These are phyloP conservation scores for Neosilurus mollespiculum DNA, from an alignment of 2,797 vertebrate species.

Conservation along the genomic window DNA sequence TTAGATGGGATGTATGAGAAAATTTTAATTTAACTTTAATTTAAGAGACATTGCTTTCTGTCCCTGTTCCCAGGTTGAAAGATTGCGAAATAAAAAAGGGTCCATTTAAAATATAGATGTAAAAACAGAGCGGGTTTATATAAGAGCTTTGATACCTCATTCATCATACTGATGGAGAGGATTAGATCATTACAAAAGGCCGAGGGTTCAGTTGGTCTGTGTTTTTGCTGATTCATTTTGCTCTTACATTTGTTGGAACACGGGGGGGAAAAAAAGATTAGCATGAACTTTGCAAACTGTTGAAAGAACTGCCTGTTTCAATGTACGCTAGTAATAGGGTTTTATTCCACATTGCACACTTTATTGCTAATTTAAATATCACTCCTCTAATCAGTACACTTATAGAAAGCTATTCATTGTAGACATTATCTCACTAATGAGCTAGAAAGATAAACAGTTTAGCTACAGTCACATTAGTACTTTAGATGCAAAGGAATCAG, in stretches of 20 bases:
- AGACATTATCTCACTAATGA: background rate
- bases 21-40: background rate
- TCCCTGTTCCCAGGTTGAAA: background rate
- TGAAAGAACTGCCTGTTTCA: background rate
- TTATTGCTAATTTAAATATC: background rate
- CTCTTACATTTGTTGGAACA: slow-evolving; percentile 11
- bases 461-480: background rate
- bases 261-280: background rate
- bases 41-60: background rate
- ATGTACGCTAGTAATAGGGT: background rate
- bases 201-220: slow-evolving; percentile 2
- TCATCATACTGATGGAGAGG: slow-evolving; percentile 15
- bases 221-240: slow-evolving; percentile 10
- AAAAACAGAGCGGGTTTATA: slow-evolving; percentile 17
- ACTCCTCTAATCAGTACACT: background rate
- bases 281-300: background rate
- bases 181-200: slow-evolving; percentile 14
- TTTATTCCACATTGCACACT: background rate
- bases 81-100: background rate
- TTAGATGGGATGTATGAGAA: no score
- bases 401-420: background rate
- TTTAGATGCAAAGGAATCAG: background rate
- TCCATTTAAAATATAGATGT: background rate
- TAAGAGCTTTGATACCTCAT: slow-evolving; percentile 12
- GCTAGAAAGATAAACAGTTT: background rate